Percentiles rank a stretch among this genome's conserved stretches.
These are phyloP conservation scores for Cynopterus brachyotis DNA, from an alignment of 2,113 vertebrate genomes.

Conservation along the genomic window DNA sequence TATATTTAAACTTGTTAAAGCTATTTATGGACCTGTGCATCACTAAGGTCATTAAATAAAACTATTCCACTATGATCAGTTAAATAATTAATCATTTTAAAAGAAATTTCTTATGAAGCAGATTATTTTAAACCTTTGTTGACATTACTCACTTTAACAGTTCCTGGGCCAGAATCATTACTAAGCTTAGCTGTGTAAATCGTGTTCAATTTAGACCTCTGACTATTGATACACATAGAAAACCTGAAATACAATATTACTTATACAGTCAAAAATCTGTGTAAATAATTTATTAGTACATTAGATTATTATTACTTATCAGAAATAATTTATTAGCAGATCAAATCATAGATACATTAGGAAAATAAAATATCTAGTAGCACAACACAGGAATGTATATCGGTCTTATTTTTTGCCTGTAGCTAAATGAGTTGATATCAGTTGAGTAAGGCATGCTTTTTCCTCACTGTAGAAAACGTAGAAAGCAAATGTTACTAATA, in stretches of 20 bases:
- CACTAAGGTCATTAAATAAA: neutral
- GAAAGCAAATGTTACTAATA: neutral
- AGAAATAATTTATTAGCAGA: neutral
- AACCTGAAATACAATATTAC: neutral
- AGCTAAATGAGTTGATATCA: neutral
- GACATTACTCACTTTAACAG: neutral
- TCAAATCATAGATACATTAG: neutral
- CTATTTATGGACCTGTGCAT: neutral
- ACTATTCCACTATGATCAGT: neutral
- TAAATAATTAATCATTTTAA: neutral
- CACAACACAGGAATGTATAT: neutral
- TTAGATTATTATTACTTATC: neutral
- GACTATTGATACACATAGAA: neutral
- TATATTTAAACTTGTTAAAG: neutral
- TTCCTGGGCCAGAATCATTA: neutral
- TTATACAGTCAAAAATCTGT: neutral
- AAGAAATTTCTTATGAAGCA: neutral
- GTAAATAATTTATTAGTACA: neutral
- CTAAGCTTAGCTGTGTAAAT: neutral
- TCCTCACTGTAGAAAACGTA: neutral
- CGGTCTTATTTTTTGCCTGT: neutral
- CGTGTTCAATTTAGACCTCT: neutral
- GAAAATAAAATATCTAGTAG: neutral
- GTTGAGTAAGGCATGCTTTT: neutral
- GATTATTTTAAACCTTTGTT: neutral